These are phyloP conservation scores for Erebia palarica DNA, from an alignment of 2,888 invertebrate genomes.

Conservation along the genomic window DNA sequence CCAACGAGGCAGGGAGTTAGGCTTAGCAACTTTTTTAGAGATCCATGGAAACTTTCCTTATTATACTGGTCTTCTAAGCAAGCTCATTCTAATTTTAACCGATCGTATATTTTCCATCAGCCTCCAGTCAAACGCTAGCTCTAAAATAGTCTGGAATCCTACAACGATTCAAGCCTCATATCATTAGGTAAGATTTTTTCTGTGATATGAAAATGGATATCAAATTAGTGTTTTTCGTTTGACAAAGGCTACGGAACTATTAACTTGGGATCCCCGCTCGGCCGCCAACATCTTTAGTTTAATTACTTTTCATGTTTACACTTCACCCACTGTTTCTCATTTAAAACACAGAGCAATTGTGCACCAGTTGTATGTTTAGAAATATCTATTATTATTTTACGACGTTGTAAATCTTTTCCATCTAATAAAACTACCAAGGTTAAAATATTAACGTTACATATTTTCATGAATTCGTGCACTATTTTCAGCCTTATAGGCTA, in stretches of 20 bases:
- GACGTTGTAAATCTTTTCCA: slow-evolving; percentile 21
- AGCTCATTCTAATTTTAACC: no score
- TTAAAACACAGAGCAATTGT: slow-evolving; percentile 17
- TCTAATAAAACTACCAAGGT: slow-evolving; percentile 23
- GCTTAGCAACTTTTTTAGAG: slow-evolving; percentile 27
- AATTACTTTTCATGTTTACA: slow-evolving; percentile 28
- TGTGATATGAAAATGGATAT: no score
- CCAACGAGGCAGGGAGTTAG: slow-evolving; percentile 30
- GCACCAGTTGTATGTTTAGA: slow-evolving; percentile 12
- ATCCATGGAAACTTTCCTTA: neutral
- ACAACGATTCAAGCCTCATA: no score
- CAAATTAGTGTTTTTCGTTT: neutral
- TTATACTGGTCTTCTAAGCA: neutral
- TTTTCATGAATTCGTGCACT: slow-evolving; percentile 21
- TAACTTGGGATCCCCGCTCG: neutral
- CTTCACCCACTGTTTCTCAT: slow-evolving; percentile 11
- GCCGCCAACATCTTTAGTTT: slow-evolving; percentile 16
- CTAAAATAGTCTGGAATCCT: no score
- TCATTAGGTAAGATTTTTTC: no score
- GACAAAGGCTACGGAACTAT: neutral
- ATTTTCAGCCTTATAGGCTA: slow-evolving; percentile 19
- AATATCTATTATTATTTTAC: slow-evolving; percentile 24
- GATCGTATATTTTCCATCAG: no score
- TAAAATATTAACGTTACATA: slow-evolving; percentile 19
- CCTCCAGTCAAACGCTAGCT: no score